Evolutionary conservation across 2,888 invertebrate genomes (phyloP), one percentile per base, ranked within the genome.

Genomic region (Acronicta leporina): DNA sequence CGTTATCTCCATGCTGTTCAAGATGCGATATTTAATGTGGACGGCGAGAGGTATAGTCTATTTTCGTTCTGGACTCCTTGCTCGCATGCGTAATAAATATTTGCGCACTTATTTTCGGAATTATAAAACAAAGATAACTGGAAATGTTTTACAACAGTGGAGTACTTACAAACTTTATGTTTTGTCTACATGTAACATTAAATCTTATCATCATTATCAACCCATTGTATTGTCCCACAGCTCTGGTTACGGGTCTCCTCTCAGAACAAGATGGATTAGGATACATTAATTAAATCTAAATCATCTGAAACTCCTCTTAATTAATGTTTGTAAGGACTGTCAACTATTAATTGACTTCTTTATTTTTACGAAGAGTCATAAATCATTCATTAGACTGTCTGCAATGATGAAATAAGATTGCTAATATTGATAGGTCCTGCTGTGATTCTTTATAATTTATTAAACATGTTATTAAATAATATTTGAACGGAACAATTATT

Each of bases 11-110:
- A 82, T 81, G 80, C 81, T 83, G 81, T 80, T 84, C 78, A 76
- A 91, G 82, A 86, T 82, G 81, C 81, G 86, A 86, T 89, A 87
- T 87, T 85, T 87, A 84, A 84, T 84, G 88, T 85, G 77, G 79
- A 85, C 85, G 84, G 80, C 83, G 85, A 87, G 84, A 87, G 87
- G 87, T 87, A 83, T 82, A 73, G 73, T 81, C 87, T 90, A 90
- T 90, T 90, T 90, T 88, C 74, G 87, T 87, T 80, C 82, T 81
- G 79, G 83, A 86, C 86, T 87, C 82, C 79, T 84, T 82, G 83
- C 83, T 76, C 84, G 83, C 86, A 77, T 80, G 83, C 87, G 87
- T 86, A 85, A 88, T 82, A 87, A 87, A 87, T 89, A 85, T 87
- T 88, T 88, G 89, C 85, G 78, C 80, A 82, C 80, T 85, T 88